phyloP scores from a whole-genome alignment of 2,888 invertebrate genomes.

The Stenoptilia bipunctidactyla region DNA sequence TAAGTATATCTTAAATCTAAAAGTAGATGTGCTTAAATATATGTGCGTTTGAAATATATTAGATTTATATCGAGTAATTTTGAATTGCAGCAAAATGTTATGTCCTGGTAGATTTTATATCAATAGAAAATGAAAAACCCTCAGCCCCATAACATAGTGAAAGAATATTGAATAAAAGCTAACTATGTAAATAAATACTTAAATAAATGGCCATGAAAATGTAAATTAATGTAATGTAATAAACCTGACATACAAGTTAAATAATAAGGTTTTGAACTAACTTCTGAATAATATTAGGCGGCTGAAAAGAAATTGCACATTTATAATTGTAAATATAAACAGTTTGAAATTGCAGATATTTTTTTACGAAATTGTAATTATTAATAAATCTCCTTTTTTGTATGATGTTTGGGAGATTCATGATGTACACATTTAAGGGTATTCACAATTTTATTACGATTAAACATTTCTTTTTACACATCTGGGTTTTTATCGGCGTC shows the following conservation, averaged over 20 bases:
- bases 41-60: neutral
- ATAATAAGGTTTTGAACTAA: no score
- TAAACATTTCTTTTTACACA: constrained; percentile 35
- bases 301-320: neutral
- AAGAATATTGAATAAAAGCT: no score
- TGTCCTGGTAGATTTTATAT: no score
- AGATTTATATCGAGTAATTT: no score
- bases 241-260: no score
- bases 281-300: no score
- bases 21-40: neutral
- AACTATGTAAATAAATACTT: neutral
- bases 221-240: no score
- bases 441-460: constrained; percentile 45
- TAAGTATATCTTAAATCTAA: no score
- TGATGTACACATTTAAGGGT: constrained; percentile 17
- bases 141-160: no score
- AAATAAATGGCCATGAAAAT: neutral
- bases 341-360: constrained; percentile 43
- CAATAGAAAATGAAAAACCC: no score
- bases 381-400: constrained; percentile 9
- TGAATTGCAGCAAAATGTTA: no score
- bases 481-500: constrained; percentile 18
- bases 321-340: constrained; percentile 42
- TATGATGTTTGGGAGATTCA: neutral
- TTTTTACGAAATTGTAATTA: constrained; percentile 51